Conservation (phyloP, 1,140 invertebrate genomes). For the Dryas iulia region DNA sequence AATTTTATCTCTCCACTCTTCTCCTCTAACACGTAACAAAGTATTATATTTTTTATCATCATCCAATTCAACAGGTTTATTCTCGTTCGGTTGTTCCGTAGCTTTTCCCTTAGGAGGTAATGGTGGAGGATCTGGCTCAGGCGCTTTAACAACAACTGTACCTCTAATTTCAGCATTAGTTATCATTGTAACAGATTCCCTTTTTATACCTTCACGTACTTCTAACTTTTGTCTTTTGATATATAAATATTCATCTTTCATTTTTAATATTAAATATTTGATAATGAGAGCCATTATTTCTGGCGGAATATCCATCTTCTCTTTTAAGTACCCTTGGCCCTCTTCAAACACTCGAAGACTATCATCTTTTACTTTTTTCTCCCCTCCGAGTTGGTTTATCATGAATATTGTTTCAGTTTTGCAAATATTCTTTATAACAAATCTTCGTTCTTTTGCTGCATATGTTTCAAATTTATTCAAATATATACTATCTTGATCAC, state of each 20-base stretch:
- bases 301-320: conserved; percentile 66
- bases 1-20: conserved; percentile 80
- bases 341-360: conserved; percentile 68
- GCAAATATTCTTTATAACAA: conserved; percentile 76
- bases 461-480: conserved; percentile 70
- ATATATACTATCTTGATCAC: conserved; percentile 67
- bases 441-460: conserved; percentile 64
- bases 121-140: conserved; percentile 28
- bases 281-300: conserved; percentile 69
- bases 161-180: conserved; percentile 54
- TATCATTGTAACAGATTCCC: conserved; percentile 68
- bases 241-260: conserved; percentile 71
- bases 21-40: conserved; percentile 70
- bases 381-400: conserved; percentile 69
- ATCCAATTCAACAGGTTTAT: conserved; percentile 37
- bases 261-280: conserved; percentile 68
- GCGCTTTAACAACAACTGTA: conserved; percentile 39
- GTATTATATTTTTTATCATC: conserved; percentile 75
- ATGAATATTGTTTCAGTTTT: conserved; percentile 76
- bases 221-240: conserved; percentile 62
- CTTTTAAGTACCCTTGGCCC: conserved; percentile 61
- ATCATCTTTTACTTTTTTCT: conserved; percentile 71
- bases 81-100: conserved; percentile 27
- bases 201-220: conserved; percentile 61
- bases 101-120: conserved; percentile 46